Evolutionary conservation across 2,888 invertebrate genomes (phyloP).

Genomic region (Acanthosoma haemorrhoidale): DNA sequence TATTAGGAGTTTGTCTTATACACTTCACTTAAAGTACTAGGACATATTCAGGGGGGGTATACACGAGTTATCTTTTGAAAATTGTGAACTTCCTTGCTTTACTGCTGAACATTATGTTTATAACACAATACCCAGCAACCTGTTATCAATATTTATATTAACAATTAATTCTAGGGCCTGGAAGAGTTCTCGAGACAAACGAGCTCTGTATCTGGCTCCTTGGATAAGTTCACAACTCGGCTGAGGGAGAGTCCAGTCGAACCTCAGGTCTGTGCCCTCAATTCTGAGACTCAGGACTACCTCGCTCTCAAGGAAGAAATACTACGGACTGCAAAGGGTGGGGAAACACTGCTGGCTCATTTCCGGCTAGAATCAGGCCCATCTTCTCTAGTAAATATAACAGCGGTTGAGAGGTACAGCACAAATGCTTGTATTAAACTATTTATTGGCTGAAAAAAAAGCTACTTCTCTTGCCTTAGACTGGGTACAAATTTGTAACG

Average conservation of each 20-base stretch:
- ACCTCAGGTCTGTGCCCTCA: conserved; percentile 72
- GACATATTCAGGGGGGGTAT: too few species aligned
- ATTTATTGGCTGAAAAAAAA: too few species aligned
- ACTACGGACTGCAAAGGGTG: conserved; percentile 78
- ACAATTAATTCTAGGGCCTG: conserved; percentile 71
- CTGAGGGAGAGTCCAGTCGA: conserved; percentile 63
- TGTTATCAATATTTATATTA: too few species aligned
- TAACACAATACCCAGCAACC: too few species aligned
- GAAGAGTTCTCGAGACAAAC: conserved; percentile 92
- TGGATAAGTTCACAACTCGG: conserved; percentile 81
- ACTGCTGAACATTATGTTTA: too few species aligned
- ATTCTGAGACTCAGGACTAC: conserved; percentile 71
- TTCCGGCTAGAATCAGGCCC: conserved; percentile 51
- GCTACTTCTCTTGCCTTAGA: too few species aligned
- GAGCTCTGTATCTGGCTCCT: conserved; percentile 77
- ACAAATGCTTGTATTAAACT: too few species aligned
- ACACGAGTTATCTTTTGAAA: too few species aligned
- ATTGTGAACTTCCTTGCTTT: too few species aligned
- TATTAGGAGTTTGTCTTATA: too few species aligned
- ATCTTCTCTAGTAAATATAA: conserved; percentile 68
- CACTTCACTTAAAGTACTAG: too few species aligned
- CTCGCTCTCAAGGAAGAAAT: conserved; percentile 76
- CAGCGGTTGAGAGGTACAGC: conserved; percentile 84
- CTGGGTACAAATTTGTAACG: too few species aligned
- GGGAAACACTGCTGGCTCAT: conserved; percentile 74